Percentiles rank a stretch among this genome's conserved stretches.
These are phyloP conservation scores for Drosophila yooni DNA, from an alignment of 2,888 invertebrate genomes.

Conservation along the genomic window DNA sequence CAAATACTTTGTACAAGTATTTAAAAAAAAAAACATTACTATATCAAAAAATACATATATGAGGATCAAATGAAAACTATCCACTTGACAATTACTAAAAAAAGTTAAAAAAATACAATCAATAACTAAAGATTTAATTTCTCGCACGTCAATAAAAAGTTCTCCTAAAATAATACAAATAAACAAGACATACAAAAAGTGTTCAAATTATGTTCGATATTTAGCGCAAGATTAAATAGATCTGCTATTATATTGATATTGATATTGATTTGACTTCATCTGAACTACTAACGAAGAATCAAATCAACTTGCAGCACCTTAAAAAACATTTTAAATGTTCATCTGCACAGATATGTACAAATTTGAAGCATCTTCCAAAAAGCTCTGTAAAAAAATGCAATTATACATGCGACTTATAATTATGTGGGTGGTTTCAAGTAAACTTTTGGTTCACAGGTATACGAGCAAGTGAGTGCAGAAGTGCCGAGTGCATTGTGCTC, in stretches of 20 bases:
- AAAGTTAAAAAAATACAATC: not conserved
- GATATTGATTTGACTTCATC: not conserved
- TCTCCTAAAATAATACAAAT: not conserved
- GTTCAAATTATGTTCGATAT: not conserved
- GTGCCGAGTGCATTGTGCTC: slow-evolving; percentile 56
- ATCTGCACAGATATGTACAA: not conserved
- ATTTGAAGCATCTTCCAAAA: not conserved
- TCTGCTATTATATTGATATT: not conserved
- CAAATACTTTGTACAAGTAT: not conserved
- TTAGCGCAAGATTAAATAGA: not conserved
- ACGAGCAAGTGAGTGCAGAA: slow-evolving; percentile 32
- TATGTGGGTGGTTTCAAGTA: slow-evolving; percentile 4
- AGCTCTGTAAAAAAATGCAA: slow-evolving; percentile 9
- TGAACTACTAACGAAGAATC: not conserved
- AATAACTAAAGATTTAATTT: not conserved
- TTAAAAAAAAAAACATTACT: not conserved
- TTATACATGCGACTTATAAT: slow-evolving; percentile 34
- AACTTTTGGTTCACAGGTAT: slow-evolving; percentile 4
- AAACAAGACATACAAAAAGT: not conserved
- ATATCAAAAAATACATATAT: not conserved
- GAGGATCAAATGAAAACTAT: not conserved
- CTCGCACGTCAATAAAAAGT: not conserved
- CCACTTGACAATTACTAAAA: not conserved
- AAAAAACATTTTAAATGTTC: not conserved
- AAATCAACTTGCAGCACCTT: not conserved